Percentiles rank a stretch among this genome's conserved stretches.
phyloP scores from a whole-genome alignment of 2,797 vertebrate species.

The Sebastes matsubarae region DNA sequence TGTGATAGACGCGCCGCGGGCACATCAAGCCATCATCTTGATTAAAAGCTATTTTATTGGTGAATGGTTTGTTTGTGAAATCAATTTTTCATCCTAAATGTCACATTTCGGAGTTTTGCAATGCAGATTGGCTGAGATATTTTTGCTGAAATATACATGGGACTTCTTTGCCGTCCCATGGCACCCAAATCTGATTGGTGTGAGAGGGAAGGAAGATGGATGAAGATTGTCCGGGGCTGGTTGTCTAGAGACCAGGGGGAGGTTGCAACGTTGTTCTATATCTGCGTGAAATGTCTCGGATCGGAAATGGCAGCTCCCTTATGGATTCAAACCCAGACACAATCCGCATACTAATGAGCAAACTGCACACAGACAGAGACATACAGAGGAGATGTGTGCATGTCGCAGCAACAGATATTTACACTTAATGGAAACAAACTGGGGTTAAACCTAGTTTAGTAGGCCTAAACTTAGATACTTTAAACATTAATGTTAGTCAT shows the following conservation, averaged over 20 bases:
- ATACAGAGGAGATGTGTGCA: background rate
- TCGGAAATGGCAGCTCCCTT: constrained; percentile 74
- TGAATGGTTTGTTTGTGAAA: constrained; percentile 59
- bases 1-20: constrained; percentile 19
- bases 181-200: constrained; percentile 64
- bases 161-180: constrained; percentile 57
- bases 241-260: constrained; percentile 67
- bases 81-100: constrained; percentile 68
- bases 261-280: constrained; percentile 58
- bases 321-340: constrained; percentile 61
- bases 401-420: background rate
- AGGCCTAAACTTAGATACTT: background rate
- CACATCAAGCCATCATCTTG: constrained; percentile 44
- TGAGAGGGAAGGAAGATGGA: constrained; percentile 63
- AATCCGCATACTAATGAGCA: constrained; percentile 59
- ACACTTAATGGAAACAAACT: background rate
- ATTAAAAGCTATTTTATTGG: constrained; percentile 67
- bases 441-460: background rate
- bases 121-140: constrained; percentile 61
- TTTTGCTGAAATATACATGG: constrained; percentile 71
- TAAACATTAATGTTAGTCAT: background rate
- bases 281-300: constrained; percentile 66
- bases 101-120: constrained; percentile 61
- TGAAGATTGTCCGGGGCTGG: constrained; percentile 66
- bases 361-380: constrained; percentile 13